These are phyloP conservation scores for Cacajao melanocephalus DNA, from an alignment of 2,797 vertebrate genomes.

Conservation along the genomic window DNA sequence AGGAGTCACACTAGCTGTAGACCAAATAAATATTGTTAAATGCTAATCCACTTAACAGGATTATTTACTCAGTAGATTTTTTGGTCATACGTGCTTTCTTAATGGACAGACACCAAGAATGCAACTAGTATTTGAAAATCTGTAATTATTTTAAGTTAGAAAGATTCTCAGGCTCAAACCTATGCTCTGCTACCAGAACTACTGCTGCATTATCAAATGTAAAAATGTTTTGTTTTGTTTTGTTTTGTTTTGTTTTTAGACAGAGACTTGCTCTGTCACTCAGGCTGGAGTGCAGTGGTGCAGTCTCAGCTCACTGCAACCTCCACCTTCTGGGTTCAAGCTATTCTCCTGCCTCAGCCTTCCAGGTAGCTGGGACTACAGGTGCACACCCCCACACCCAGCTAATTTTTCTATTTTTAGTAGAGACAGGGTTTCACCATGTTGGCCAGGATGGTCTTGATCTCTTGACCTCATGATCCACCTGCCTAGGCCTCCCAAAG, in stretches of 20 bases:
- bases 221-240: neutral
- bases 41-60: neutral
- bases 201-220: neutral
- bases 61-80: neutral
- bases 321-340: too few relatives aligned
- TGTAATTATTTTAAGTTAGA: neutral
- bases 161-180: neutral
- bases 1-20: neutral
- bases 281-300: too few relatives aligned
- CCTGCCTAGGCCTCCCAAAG: too few relatives aligned
- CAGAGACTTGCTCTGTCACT: too few relatives aligned
- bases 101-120: neutral
- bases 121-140: neutral
- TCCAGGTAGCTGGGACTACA: too few relatives aligned
- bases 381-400: rapidly evolving
- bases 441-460: too few relatives aligned
- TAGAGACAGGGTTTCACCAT: too few relatives aligned
- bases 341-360: too few relatives aligned
- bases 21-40: neutral
- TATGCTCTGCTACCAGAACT: neutral
- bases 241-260: neutral
- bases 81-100: neutral
- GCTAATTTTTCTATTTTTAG: too few relatives aligned
- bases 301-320: too few relatives aligned
- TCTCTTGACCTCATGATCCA: too few relatives aligned